phyloP scores from a whole-genome alignment of 2,113 vertebrate species.

The Guaruba guarouba region DNA sequence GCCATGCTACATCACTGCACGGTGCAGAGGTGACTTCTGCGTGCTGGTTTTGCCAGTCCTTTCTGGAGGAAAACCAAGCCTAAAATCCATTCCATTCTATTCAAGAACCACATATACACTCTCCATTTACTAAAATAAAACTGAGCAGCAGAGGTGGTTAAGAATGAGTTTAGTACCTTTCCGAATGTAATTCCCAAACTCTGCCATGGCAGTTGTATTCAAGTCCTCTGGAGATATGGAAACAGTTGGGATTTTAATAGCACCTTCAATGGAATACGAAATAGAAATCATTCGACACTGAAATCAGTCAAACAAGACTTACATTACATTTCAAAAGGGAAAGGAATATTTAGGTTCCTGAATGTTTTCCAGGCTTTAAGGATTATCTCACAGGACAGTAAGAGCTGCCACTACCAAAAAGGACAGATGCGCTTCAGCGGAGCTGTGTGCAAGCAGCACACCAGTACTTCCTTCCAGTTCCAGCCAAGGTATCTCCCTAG shows the following conservation, averaged over 20 bases:
- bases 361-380: not conserved
- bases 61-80: not conserved
- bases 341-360: not conserved
- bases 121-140: not conserved
- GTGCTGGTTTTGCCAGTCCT: not conserved
- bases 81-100: not conserved
- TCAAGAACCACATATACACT: not conserved
- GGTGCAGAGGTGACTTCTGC: accelerated
- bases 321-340: not conserved
- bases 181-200: constrained; percentile 81
- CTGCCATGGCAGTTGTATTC: constrained; percentile 83
- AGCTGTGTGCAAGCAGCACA: not conserved
- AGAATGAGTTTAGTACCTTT: constrained; percentile 74
- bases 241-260: constrained; percentile 88
- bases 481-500: not conserved
- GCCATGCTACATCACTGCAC: not conserved
- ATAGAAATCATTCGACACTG: not conserved
- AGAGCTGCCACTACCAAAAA: not conserved
- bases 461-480: not conserved
- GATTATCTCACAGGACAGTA: not conserved
- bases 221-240: constrained; percentile 70
- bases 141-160: not conserved
- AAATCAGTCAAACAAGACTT: not conserved
- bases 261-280: constrained; percentile 71
- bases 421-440: not conserved